These are phyloP conservation scores for Cerceris ruficornis DNA, from an alignment of 2,888 invertebrate genomes.

Conservation along the genomic window DNA sequence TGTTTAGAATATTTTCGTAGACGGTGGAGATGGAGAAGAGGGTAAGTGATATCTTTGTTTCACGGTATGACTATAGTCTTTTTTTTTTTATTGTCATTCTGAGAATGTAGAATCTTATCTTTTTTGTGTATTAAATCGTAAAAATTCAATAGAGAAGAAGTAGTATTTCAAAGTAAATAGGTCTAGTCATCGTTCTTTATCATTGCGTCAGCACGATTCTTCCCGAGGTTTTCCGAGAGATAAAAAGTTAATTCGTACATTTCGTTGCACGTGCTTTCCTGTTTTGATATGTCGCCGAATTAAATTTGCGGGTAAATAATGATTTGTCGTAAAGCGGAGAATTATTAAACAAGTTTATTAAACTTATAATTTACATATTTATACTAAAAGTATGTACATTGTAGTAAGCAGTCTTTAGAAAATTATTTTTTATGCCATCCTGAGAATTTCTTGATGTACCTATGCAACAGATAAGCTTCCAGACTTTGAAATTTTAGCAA, in stretches of 20 bases:
- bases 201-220: too few relatives aligned
- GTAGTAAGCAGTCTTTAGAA: constrained; percentile 1
- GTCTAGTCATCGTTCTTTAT: neutral
- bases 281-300: neutral
- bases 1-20: too few relatives aligned
- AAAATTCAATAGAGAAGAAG: neutral
- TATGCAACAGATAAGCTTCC: constrained; percentile 67
- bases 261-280: too few relatives aligned
- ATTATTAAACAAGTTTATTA: constrained; percentile 8
- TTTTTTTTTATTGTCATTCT: neutral
- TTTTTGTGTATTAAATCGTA: neutral
- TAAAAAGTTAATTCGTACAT: too few relatives aligned
- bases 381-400: constrained; percentile 32
- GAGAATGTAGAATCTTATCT: neutral
- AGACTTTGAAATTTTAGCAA: constrained; percentile 82
- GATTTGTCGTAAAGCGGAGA: too few relatives aligned
- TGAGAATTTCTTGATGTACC: neutral
- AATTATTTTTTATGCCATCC: neutral
- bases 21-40: neutral
- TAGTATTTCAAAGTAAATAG: neutral
- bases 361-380: constrained; percentile 5
- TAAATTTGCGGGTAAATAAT: neutral
- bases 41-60: neutral
- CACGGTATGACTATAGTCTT: neutral
- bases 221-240: too few relatives aligned